A percentile compares a stretch with the other conserved stretches of the same genome.
phyloP scores from a whole-genome alignment of 2,113 vertebrate species.

The Neogale vison region DNA sequence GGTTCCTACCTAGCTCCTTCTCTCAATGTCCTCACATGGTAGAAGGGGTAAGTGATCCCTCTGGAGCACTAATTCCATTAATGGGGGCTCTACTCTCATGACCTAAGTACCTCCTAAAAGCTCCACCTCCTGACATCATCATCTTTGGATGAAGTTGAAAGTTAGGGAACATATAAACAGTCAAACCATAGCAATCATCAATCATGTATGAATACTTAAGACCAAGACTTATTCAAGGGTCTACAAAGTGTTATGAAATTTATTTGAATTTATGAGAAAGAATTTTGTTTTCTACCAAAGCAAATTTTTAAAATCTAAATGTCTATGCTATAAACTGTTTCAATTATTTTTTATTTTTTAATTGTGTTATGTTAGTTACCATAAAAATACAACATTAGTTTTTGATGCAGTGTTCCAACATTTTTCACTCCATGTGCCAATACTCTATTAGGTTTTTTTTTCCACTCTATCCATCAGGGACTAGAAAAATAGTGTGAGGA shows the following conservation, averaged over 20 bases:
- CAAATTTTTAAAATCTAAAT: background rate
- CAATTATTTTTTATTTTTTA: background rate
- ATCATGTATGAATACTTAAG: background rate
- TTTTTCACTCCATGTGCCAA: background rate
- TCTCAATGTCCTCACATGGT: background rate
- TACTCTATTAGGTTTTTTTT: background rate
- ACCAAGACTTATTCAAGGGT: background rate
- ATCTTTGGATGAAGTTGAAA: background rate
- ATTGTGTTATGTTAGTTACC: no score
- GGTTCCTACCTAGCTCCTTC: background rate
- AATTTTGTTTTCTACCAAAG: background rate
- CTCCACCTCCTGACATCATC: no score
- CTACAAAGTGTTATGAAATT: background rate
- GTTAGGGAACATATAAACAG: background rate
- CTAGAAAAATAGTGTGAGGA: background rate
- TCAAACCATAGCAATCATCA: background rate
- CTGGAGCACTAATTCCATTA: background rate
- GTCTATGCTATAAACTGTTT: background rate
- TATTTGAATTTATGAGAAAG: background rate
- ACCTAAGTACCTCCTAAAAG: background rate
- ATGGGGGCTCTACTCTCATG: background rate
- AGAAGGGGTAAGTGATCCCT: accelerated
- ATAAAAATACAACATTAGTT: no score
- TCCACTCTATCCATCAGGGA: background rate
- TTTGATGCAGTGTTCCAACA: no score